Base-by-base conservation (phyloP, 2,113 vertebrate species). In the Brachyistius frenatus region DNA sequence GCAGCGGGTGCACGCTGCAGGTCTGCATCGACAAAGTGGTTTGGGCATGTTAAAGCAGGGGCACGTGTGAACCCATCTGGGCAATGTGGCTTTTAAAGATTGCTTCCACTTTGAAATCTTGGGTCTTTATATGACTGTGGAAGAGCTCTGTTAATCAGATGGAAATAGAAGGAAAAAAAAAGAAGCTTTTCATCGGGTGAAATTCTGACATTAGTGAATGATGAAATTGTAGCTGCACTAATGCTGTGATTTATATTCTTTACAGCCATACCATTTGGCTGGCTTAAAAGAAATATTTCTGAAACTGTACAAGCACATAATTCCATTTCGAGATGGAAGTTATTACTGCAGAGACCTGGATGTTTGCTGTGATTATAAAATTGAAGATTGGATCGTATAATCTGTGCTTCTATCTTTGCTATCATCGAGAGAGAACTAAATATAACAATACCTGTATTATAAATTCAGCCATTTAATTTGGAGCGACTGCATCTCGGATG, bases 241-340 rank as follows among this genome's bases (percentile, higher is more conserved):
- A 80, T 32, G 58, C 23, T 37, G 32, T 72, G 58, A 70, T 85
- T 79, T 76, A 54, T 84, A 68, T 83, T 82, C 52, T 58, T 37
- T 30, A 36, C 36, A 75, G 67, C 15, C 23, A 2, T 16, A 30
- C 9, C 68, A 37, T 68, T 76, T 16, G 49, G 36, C 46, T 67
- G 55, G 58, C 58, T 60, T 30, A 46, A 54, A 53, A 49, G 39
- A 56, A 76, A 60, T 14, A 64, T 67, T 73, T 73, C 54, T 67
- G 31, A 57, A 56, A 11, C 2, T 53, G 32, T 31, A 58, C n/a
- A 39, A 74, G 49, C 36, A 50, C n/a, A 9, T 64, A 50, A 55
- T 78, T 83, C 2, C 6, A 66, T 62, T 53, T 86, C 50, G 33
- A 56, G 75, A 32, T 46, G 37, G 54, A 69, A 8, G 35, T 52